A percentile compares a stretch with the other conserved stretches of the same genome.
Evolutionary conservation across 2,797 vertebrate species (phyloP).

Genomic region (Thamnophis elegans): DNA sequence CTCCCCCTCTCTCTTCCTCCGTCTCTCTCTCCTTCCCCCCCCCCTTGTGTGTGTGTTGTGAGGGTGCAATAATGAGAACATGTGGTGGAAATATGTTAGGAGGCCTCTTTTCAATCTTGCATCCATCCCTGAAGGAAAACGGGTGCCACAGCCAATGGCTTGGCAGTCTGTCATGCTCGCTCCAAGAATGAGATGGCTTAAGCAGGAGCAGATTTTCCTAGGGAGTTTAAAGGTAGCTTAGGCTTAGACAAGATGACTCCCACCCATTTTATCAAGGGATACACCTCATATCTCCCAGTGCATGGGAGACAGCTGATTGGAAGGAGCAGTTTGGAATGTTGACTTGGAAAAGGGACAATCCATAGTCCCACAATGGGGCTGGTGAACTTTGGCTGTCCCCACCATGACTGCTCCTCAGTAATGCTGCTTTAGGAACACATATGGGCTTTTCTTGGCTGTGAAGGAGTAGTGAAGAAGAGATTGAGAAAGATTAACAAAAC

Average conservation of each 20-base stretch:
- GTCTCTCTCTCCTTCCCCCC: no score
- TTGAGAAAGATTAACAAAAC: slow-evolving; percentile 60
- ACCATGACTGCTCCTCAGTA: slow-evolving; percentile 65
- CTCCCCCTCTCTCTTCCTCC: no score
- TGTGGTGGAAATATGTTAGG: slow-evolving; percentile 71
- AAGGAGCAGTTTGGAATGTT: not conserved
- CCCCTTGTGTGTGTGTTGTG: slow-evolving; percentile 44
- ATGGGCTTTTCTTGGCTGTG: slow-evolving; percentile 69
- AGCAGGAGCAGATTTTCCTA: slow-evolving; percentile 38
- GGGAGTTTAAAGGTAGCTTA: slow-evolving; percentile 22
- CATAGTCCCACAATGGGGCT: slow-evolving; percentile 48
- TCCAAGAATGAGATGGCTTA: slow-evolving; percentile 26
- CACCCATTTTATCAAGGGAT: not conserved
- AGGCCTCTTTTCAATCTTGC: slow-evolving; percentile 50
- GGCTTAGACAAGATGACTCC: not conserved
- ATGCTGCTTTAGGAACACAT: slow-evolving; percentile 66
- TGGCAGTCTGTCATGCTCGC: slow-evolving; percentile 53
- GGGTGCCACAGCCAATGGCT: slow-evolving; percentile 50
- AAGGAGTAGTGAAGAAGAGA: slow-evolving; percentile 33
- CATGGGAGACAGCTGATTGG: not conserved
- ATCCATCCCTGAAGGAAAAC: slow-evolving; percentile 53
- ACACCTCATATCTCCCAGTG: accelerated
- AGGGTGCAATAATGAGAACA: slow-evolving; percentile 63
- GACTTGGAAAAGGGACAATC: slow-evolving; percentile 50
- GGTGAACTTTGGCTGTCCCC: slow-evolving; percentile 75